Evolutionary conservation across 1,140 invertebrate species (phyloP).

Genomic region (Matsumurasca onukii): DNA sequence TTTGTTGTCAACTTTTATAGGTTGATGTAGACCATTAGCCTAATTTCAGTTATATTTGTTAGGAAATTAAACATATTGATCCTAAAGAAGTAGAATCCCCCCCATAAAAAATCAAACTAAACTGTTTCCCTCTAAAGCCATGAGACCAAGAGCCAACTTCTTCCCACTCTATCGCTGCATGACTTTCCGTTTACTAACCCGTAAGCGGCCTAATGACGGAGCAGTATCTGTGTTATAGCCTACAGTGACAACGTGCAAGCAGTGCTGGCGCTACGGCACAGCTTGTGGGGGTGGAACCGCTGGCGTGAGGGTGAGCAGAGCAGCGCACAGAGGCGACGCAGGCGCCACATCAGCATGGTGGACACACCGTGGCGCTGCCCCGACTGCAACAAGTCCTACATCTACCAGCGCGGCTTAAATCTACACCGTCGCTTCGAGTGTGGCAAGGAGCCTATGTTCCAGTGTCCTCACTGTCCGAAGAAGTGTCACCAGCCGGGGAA

Average conservation of each 20-base stretch:
- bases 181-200: too few species aligned
- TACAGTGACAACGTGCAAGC: not conserved
- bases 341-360: conserved; percentile 29
- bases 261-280: conserved; percentile 7
- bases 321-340: not conserved
- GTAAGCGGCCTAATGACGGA: too few species aligned
- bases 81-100: too few species aligned
- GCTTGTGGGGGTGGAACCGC: conserved; percentile 25
- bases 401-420: conserved; percentile 26
- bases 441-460: conserved; percentile 44
- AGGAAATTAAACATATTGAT: too few species aligned
- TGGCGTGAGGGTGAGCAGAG: not conserved
- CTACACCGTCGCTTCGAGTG: conserved; percentile 40
- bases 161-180: too few species aligned
- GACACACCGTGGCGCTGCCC: conserved; percentile 35
- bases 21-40: too few species aligned
- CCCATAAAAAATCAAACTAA: too few species aligned
- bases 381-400: conserved; percentile 28
- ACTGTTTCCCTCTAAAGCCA: too few species aligned
- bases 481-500: conserved; percentile 32
- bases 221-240: not conserved
- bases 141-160: too few species aligned
- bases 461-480: conserved; percentile 44
- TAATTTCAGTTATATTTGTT: too few species aligned
- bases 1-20: too few species aligned